Base-by-base conservation (phyloP, 2,113 vertebrate genomes). In the Oreochromis aureus region DNA sequence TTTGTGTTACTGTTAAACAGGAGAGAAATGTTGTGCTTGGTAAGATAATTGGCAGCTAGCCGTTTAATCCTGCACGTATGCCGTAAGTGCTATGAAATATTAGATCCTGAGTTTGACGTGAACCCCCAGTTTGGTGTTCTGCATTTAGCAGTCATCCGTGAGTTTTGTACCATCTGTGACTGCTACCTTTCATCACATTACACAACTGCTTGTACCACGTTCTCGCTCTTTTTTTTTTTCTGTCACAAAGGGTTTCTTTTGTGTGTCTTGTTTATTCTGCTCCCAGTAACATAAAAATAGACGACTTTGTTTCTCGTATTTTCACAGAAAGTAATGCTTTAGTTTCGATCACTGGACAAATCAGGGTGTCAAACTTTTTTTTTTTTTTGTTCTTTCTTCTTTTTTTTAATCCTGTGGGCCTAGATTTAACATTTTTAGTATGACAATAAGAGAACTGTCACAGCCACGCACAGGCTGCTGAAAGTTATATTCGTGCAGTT, bases 341-440 rank as follows among this genome's bases (percentile, higher is more conserved):
- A 22, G 86, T 59, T 90, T 89, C 79, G 0, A 86, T 94, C 83
- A 61, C 61, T 36, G 61, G 79, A 86, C 19, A 54, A 58, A 89
- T 81, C 46, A 84, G 58, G 53, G 80, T 89, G 82, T 86, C 54
- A 82, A 39, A 27, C 0, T 16, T 32, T 63, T n/a, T 66, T 24
- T 24, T 24, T 24, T 16, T 83, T 58, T 84, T 54, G 19, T 4
- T 2, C 9, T 22, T 71, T 24, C 63, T 4, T 83, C 39, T 87
- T 63, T 27, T 9, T n/a, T 18, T 18, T 2, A 18, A 48, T 39
- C 76, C 85, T 44, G 6, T 16, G 44, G 87, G 81, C 22, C 16
- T 80, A 78, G 39, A 41, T 69, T 83, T 58, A 82, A 80, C 51
- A 73, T 80, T 56, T 90, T 91, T 24, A 84, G 79, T 86, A 86